Percentiles rank a stretch among this genome's conserved stretches.
Conservation (phyloP, 2,888 invertebrate genomes). For the Cordilura impudica region DNA sequence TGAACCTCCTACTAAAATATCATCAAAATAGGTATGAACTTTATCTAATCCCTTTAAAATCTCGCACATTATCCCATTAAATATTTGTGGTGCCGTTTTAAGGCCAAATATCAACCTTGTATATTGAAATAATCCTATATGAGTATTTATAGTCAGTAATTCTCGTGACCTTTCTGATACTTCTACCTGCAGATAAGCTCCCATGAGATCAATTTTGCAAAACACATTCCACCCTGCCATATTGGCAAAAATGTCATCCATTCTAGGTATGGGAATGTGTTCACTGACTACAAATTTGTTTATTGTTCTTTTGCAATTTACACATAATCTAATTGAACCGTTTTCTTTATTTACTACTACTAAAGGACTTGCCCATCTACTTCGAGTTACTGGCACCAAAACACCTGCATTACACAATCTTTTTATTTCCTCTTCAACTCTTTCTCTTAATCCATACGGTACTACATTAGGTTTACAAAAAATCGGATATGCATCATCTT, state of each 20-base stretch:
- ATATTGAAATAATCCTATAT: slow-evolving; percentile 28
- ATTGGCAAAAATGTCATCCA: slow-evolving; percentile 47
- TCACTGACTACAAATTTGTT: no score
- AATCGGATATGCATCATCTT: slow-evolving; percentile 12
- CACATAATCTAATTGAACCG: slow-evolving; percentile 40
- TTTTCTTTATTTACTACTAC: slow-evolving; percentile 48
- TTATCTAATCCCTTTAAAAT: slow-evolving; percentile 7
- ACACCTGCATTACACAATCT: slow-evolving; percentile 32
- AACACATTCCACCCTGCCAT: slow-evolving; percentile 40
- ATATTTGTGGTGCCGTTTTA: slow-evolving; percentile 28
- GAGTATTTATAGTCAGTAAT: slow-evolving; percentile 26
- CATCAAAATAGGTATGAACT: slow-evolving; percentile 4
- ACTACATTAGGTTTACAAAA: slow-evolving; percentile 38
- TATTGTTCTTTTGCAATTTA: slow-evolving; percentile 33
- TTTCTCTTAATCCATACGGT: slow-evolving; percentile 33
- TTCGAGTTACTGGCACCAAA: slow-evolving; percentile 38
- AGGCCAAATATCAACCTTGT: slow-evolving; percentile 22
- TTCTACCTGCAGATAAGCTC: slow-evolving; percentile 25
- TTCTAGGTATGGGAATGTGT: slow-evolving; percentile 26
- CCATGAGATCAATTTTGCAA: slow-evolving; percentile 22
- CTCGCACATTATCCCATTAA: slow-evolving; percentile 2
- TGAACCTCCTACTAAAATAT: slow-evolving; percentile 3
- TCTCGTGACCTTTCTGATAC: slow-evolving; percentile 26
- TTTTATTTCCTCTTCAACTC: slow-evolving; percentile 41
- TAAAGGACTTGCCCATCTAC: slow-evolving; percentile 50